phyloP scores from a whole-genome alignment of 2,888 invertebrate species.

The Conomelus anceps region DNA sequence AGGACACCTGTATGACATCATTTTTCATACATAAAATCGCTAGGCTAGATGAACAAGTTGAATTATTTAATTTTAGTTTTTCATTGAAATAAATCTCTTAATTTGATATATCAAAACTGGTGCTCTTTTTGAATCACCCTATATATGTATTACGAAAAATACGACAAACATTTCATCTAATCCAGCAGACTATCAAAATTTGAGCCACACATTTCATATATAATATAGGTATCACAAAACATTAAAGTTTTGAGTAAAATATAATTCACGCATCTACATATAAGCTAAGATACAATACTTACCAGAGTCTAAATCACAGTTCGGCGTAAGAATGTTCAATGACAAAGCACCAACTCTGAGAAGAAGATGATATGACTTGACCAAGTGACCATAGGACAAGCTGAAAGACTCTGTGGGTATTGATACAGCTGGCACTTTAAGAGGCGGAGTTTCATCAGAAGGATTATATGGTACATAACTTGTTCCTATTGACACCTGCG shows the following conservation, averaged over 20 bases:
- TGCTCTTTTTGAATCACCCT: too few species aligned
- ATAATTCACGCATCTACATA: background rate
- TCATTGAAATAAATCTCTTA: too few species aligned
- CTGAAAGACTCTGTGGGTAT: slow-evolving; percentile 81
- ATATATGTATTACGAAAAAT: too few species aligned
- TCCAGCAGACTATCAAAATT: too few species aligned
- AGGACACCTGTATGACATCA: too few species aligned
- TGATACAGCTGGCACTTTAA: slow-evolving; percentile 70
- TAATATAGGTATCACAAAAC: too few species aligned
- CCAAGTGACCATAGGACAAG: slow-evolving; percentile 67
- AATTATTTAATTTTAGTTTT: too few species aligned
- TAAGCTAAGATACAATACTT: slow-evolving; percentile 10
- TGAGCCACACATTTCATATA: too few species aligned
- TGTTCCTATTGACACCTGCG: slow-evolving; percentile 54
- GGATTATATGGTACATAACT: slow-evolving; percentile 35
- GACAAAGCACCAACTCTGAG: slow-evolving; percentile 57
- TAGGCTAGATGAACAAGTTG: too few species aligned
- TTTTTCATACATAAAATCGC: too few species aligned
- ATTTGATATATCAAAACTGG: too few species aligned
- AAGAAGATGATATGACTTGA: slow-evolving; percentile 75
- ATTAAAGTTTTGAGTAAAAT: background rate
- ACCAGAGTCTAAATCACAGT: slow-evolving; percentile 34
- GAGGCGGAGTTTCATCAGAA: slow-evolving; percentile 54
- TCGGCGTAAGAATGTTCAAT: slow-evolving; percentile 39
- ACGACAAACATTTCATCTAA: too few species aligned